phyloP scores from a whole-genome alignment of 2,888 invertebrate genomes.

The Meiosimyza decipiens region DNA sequence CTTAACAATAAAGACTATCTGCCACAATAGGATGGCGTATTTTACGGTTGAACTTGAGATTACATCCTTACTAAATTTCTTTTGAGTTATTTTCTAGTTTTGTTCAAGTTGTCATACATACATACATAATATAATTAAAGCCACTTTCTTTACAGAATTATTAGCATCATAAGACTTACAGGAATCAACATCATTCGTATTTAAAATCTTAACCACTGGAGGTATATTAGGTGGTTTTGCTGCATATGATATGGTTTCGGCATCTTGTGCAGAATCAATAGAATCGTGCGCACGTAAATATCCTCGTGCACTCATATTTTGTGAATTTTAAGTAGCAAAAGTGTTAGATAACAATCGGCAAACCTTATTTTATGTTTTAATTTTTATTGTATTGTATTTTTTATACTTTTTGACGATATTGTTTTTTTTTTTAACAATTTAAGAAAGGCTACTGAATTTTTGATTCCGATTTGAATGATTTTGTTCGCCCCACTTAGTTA shows the following conservation, averaged over 20 bases:
- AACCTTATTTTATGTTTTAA: neutral
- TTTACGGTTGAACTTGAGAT: no score
- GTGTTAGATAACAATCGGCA: neutral
- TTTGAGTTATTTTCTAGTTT: no score
- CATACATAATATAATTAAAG: neutral
- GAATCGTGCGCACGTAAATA: constrained; percentile 46
- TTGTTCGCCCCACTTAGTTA: neutral
- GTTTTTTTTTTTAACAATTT: neutral
- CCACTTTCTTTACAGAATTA: neutral
- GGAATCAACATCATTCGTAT: constrained; percentile 34
- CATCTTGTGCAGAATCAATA: constrained; percentile 43
- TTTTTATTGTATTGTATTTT: constrained; percentile 17
- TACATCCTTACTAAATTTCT: no score
- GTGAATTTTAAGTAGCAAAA: neutral
- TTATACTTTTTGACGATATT: constrained; percentile 12
- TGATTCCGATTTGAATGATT: constrained; percentile 33
- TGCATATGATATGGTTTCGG: constrained; percentile 33
- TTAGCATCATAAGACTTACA: neutral
- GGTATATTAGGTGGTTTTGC: constrained; percentile 38
- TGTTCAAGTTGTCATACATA: no score
- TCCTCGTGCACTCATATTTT: constrained; percentile 51
- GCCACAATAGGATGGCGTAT: no score
- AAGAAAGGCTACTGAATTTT: constrained; percentile 28
- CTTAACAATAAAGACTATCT: no score
- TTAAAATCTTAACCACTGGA: constrained; percentile 26